Evolutionary conservation across 2,113 vertebrate species (phyloP), one percentile per base, ranked within the genome.

Genomic region (Xiphophorus hellerii): DNA sequence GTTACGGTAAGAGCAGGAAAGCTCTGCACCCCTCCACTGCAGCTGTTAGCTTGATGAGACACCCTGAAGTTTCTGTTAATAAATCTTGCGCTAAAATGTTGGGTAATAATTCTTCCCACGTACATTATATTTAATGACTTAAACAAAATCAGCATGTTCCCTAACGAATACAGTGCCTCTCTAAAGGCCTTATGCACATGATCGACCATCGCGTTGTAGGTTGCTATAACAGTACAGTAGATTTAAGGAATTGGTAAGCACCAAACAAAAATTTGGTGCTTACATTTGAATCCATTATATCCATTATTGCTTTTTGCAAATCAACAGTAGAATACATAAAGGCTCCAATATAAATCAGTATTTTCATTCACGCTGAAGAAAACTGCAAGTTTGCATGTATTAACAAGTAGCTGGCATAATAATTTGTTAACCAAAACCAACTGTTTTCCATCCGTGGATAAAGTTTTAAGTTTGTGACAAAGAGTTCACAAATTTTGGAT

Each of bases 1-100:
- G 72, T 90, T 88, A 84, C 79, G 66, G 51, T 87, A 81, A 90
- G 81, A 75, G 85, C 80, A 78, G 74, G 30, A 76, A 63, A 72
- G 77, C 71, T 78, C 64, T 73, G 61, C 48, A 65, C 61, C 61
- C 70, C 73, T 72, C 70, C 28, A 54, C 66, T 63, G 65, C 66
- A 62, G 69, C 71, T 66, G 42, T 74, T 84, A 70, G 58, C 66
- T 76, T 74, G 74, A 78, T 87, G 82, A 90, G 84, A 91, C 90
- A 90, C 58, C 44, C 30, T 30, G 71, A 71, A 11, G 44, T 69
- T 44, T 71, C 44, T 42, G 39, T 42, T 48, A 20, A 20, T 20
- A 48, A 20, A 48, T 48, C 44, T 6, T 48, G 42, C 15, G 13
- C 14, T 44, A 17, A 44, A 44, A 44, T 15, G 44, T 17, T 20